Evolutionary conservation across 2,113 vertebrate genomes (phyloP), one percentile per base, ranked within the genome.

Genomic region (Bubo scandiacus): DNA sequence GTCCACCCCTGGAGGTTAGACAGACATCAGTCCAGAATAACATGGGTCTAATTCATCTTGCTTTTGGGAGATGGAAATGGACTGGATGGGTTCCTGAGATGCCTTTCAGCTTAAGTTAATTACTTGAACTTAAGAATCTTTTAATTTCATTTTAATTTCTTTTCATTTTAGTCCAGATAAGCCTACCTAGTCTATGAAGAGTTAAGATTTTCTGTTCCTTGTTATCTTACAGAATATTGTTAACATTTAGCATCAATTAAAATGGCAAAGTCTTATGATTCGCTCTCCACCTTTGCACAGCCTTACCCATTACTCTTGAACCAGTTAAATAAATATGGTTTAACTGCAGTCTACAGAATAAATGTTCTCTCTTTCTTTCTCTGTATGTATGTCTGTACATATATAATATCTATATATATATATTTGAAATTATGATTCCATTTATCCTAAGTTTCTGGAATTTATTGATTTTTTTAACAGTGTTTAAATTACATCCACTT

Each of bases 401-500:
- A 92, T 79, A 95, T 78, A 78, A 92, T 92, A 95, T 57, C 63
- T 92, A 79, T 93, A 68, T 52, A 52, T 88, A 32, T 93, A 89
- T 96, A 84, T 94, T 82, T 83, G 72, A 92, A 96, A 95, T 91
- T 87, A 90, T 38, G 87, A 94, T 86, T 94, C 90, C 80, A 80
- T 97, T 97, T 96, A 90, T 95, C 87, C 91, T 92, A 92, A 89
- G 93, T 97, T 97, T 98, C 94, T 97, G 94, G 94, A 97, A 95
- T 92, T 93, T 96, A 85, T 88, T 96, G 97, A 93, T 96, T 97
- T 94, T 93, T 95, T 95, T 94, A 96, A 93, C 97, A 95, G 97
- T 88, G 90, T 98, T 98, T 97, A 98, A 97, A 97, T 97, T 97
- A 95, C 91, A 97, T 81, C 90, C 88, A 94, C 93, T 97, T 96